phyloP scores from a whole-genome alignment of 2,113 vertebrate genomes.

The Cryptomyrus ogoouensis region DNA sequence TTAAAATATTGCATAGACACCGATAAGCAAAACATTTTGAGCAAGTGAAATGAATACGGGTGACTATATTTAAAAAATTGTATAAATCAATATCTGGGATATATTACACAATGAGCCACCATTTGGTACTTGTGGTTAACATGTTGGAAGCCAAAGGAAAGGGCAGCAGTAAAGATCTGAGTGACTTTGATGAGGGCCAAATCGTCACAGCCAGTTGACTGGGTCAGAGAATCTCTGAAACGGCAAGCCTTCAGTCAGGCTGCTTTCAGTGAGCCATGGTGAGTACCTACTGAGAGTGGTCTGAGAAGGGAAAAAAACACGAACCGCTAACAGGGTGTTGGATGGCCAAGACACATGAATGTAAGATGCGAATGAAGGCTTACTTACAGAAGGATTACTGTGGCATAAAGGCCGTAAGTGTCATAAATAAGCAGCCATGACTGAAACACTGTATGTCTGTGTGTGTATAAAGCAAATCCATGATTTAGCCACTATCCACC shows the following conservation, averaged over 20 bases:
- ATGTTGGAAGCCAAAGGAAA: background rate
- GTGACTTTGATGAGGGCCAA: background rate
- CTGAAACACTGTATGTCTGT: background rate
- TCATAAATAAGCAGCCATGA: background rate
- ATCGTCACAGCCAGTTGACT: background rate
- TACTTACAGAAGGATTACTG: background rate
- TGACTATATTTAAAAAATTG: background rate
- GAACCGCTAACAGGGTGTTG: background rate
- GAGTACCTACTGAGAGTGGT: background rate
- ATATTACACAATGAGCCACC: background rate
- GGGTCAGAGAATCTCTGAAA: background rate
- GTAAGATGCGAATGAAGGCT: background rate
- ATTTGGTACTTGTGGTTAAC: background rate
- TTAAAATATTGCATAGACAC: background rate
- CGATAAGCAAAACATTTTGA: background rate
- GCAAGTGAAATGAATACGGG: background rate
- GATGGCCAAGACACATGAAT: background rate
- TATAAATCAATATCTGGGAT: background rate
- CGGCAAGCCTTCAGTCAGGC: background rate
- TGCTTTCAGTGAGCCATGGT: background rate
- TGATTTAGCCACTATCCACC: background rate
- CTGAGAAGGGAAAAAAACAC: background rate
- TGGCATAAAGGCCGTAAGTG: background rate
- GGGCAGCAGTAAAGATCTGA: background rate
- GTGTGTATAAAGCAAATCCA: background rate